These are phyloP conservation scores for Drosophila willistoni DNA, from an alignment of 1,140 invertebrate genomes.

Conservation along the genomic window DNA sequence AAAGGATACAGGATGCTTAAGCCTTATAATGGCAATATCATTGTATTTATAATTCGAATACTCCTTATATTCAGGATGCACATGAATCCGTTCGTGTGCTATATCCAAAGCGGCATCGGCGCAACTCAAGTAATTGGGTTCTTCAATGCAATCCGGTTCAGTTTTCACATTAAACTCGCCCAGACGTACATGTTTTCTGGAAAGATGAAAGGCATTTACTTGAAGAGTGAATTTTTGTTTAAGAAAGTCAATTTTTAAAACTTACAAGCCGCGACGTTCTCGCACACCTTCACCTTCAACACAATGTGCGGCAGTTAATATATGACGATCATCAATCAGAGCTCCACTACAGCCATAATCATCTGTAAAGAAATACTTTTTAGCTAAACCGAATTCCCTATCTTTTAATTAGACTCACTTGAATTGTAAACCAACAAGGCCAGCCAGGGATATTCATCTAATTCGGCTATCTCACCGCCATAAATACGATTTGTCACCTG, in stretches of 20 bases:
- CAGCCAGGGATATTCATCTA: conserved; percentile 88
- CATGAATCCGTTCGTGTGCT: conserved; percentile 72
- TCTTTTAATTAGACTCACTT: conserved; percentile 51
- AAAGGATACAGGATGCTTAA: conserved; percentile 90
- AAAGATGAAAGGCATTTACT: neutral
- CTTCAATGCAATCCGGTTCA: conserved; percentile 85
- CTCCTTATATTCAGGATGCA: conserved; percentile 83
- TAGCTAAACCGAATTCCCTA: neutral
- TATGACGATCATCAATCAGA: conserved; percentile 85
- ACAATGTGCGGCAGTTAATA: conserved; percentile 94
- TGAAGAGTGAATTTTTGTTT: neutral
- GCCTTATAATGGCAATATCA: conserved; percentile 90
- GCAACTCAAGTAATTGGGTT: conserved; percentile 72
- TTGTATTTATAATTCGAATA: conserved; percentile 82
- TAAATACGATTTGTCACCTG: conserved; percentile 82
- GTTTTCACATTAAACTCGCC: conserved; percentile 87
- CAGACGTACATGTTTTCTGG: conserved; percentile 84
- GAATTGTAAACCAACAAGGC: conserved; percentile 87
- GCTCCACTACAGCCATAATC: conserved; percentile 85
- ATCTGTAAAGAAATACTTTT: conserved; percentile 34
- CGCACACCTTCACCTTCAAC: conserved; percentile 85
- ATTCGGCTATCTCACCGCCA: conserved; percentile 84
- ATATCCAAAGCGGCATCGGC: conserved; percentile 81
- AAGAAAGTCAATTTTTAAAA: neutral
- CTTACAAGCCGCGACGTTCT: conserved; percentile 72